Evolutionary conservation across 2,797 vertebrate genomes (phyloP).

Genomic region (Danio aesculapii): DNA sequence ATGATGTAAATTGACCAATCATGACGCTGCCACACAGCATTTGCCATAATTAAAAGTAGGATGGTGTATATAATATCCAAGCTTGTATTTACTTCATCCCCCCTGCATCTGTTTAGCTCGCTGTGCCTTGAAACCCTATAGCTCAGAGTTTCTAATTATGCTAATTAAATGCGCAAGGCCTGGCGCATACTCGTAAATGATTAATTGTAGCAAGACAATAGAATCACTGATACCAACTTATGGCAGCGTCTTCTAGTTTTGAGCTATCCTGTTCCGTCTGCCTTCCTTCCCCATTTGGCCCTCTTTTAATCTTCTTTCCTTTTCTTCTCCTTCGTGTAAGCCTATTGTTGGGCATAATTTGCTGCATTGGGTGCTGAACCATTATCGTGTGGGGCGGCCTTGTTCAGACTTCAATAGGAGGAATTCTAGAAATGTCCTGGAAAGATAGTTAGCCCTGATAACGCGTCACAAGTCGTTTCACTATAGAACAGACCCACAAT

Average conservation of each 20-base stretch:
- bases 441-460: constrained; percentile 81
- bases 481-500: constrained; percentile 75
- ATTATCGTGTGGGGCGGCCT: constrained; percentile 73
- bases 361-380: constrained; percentile 73
- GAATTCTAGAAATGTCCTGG: constrained; percentile 81
- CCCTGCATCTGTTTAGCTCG: constrained; percentile 61
- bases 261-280: constrained; percentile 34
- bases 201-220: constrained; percentile 79
- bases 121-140: constrained; percentile 74
- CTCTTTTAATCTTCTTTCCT: constrained; percentile 67
- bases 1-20: constrained; percentile 46
- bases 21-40: constrained; percentile 63
- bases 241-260: constrained; percentile 57
- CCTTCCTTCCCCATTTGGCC: constrained; percentile 48
- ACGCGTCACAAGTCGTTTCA: constrained; percentile 72
- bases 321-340: constrained; percentile 64
- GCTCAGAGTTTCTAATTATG: constrained; percentile 79
- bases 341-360: constrained; percentile 66
- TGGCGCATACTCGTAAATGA: constrained; percentile 82
- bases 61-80: constrained; percentile 42
- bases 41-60: constrained; percentile 75
- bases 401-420: constrained; percentile 71
- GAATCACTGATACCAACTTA: constrained; percentile 71
- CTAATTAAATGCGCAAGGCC: constrained; percentile 77
- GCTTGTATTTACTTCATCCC: constrained; percentile 54